phyloP scores from a whole-genome alignment of 2,888 invertebrate genomes.

The Scaptomyza cyrtandrae region DNA sequence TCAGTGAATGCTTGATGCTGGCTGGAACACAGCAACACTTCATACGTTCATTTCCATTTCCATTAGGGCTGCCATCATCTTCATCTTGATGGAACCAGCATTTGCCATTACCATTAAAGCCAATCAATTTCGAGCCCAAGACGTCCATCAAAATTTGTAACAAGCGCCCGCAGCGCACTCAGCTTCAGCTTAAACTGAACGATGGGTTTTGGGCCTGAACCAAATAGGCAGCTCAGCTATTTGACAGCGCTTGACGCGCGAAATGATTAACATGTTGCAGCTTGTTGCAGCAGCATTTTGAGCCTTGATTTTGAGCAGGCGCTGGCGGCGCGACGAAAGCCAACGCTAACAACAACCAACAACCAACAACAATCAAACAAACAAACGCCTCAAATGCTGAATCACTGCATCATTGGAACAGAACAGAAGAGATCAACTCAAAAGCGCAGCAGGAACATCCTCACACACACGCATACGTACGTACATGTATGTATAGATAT shows the following conservation, averaged over 20 bases:
- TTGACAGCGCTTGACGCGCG: slow-evolving; percentile 71
- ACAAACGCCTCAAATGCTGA: slow-evolving; percentile 50
- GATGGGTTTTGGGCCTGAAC: slow-evolving; percentile 1
- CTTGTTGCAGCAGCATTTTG: slow-evolving; percentile 11
- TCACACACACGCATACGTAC: background rate
- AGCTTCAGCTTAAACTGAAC: slow-evolving; percentile 22
- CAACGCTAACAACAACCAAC: slow-evolving; percentile 18
- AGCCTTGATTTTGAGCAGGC: background rate
- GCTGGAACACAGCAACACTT: background rate
- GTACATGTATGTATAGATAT: background rate
- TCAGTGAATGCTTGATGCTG: slow-evolving; percentile 12
- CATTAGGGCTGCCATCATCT: slow-evolving; percentile 54
- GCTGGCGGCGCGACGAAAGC: slow-evolving; percentile 65
- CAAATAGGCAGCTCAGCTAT: slow-evolving; percentile 33
- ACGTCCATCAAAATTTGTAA: slow-evolving; percentile 80
- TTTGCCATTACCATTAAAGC: slow-evolving; percentile 75
- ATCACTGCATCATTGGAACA: slow-evolving; percentile 32
- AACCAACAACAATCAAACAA: slow-evolving; percentile 45
- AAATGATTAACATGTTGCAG: slow-evolving; percentile 75
- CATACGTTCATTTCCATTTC: slow-evolving; percentile 54
- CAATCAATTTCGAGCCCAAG: slow-evolving; percentile 72
- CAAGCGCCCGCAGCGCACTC: slow-evolving; percentile 72
- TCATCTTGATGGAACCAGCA: slow-evolving; percentile 34
- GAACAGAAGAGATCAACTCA: slow-evolving; percentile 7
- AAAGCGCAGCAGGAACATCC: slow-evolving; percentile 15